phyloP scores from a whole-genome alignment of 2,797 vertebrate genomes.

The Thripadectes ignobilis region DNA sequence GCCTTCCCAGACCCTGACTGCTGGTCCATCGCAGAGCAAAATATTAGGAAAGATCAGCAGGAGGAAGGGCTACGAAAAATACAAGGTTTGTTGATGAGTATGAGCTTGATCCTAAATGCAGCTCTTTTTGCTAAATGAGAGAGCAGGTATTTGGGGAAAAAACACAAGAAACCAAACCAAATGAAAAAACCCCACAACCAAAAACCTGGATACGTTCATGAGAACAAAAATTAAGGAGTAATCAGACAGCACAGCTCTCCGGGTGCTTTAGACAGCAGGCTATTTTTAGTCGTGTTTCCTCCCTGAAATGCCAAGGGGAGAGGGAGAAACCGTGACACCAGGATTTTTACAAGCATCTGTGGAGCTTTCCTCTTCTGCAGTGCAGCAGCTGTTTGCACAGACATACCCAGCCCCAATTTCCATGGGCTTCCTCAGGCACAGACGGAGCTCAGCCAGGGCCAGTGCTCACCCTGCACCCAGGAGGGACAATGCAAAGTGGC shows the following conservation, averaged over 20 bases:
- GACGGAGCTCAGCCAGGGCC: background rate
- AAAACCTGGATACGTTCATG: background rate
- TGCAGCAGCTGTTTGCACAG: background rate
- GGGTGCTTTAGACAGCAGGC: background rate
- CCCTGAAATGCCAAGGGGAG: background rate
- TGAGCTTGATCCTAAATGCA: background rate
- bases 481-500: background rate
- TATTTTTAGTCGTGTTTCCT: constrained; percentile 25
- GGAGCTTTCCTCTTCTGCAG: background rate
- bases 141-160: background rate
- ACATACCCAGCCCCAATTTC: background rate
- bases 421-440: background rate
- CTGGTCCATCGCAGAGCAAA: background rate
- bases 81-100: background rate
- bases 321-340: background rate
- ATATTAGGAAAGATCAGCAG: background rate
- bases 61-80: background rate
- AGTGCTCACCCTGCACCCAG: background rate
- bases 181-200: background rate
- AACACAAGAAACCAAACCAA: background rate
- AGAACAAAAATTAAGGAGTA: background rate
- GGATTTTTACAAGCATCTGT: background rate
- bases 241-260: background rate
- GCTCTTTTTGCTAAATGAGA: background rate
- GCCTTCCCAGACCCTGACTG: background rate